These are phyloP conservation scores for Reticulitermes lucifugus DNA, from an alignment of 2,888 invertebrate genomes.

Conservation along the genomic window DNA sequence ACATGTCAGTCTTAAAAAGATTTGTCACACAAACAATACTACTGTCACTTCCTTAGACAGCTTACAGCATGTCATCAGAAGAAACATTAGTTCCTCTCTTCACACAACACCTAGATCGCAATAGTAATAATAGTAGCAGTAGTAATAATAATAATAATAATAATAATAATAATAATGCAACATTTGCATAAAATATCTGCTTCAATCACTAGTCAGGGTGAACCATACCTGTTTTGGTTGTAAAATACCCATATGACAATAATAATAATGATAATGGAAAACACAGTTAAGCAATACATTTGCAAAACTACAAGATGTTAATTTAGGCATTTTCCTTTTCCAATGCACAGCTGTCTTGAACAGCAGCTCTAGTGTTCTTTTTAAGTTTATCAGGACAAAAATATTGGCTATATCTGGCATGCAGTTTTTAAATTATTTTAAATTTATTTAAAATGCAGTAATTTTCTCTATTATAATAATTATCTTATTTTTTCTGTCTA, in stretches of 20 bases:
- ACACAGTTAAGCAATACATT: conserved; percentile 36
- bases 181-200: background rate
- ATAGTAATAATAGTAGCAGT: background rate
- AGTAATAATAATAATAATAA: background rate
- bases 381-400: conserved; percentile 20
- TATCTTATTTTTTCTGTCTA: conserved; percentile 18
- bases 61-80: background rate
- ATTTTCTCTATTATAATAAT: conserved; percentile 25
- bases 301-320: conserved; percentile 30
- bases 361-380: background rate
- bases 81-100: background rate
- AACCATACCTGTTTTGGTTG: no score
- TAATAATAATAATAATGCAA: background rate
- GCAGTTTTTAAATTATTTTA: conserved; percentile 32
- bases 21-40: conserved; percentile 15
- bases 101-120: conserved; percentile 24
- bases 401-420: conserved; percentile 35
- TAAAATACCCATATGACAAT: background rate
- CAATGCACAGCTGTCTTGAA: background rate
- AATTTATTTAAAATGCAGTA: conserved; percentile 35
- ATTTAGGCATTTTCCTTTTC: background rate
- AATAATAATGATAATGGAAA: conserved; percentile 35
- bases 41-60: background rate
- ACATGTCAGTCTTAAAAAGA: conserved; percentile 40
- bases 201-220: background rate